Base-by-base conservation (phyloP, 2,113 vertebrate genomes). In the Theristicus caerulescens region DNA sequence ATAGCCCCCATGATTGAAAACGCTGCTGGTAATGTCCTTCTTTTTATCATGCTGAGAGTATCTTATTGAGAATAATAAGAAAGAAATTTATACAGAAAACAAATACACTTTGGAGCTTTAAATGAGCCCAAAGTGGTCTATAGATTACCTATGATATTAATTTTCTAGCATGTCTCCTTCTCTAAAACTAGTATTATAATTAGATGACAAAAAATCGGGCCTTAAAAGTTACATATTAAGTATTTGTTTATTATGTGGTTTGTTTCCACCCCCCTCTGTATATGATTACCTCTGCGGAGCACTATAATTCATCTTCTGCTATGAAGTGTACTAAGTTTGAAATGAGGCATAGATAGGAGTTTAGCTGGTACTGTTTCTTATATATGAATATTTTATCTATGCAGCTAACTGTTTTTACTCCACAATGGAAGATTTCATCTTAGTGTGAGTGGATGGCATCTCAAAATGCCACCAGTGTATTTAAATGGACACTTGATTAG, bases 1-100 rank as follows among this genome's bases (percentile, higher is more conserved):
- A 98, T 99, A 98, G 98, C 97, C 95, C 92, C 96, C 96, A 94
- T 98, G 98, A 99, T 98, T 98, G 98, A 98, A 99, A 99, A 98
- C 95, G 96, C 98, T 98, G 98, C 98, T 98, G 87, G 98, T 98
- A 98, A 98, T 98, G 97, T 98, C 98, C 97, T 97, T 97, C 93
- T 96, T 96, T 98, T 97, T 97, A 81, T 96, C 82, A 77, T 97
- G 93, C 94, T 95, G 84, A 92, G 96, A 88, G 40, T 96, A 84
- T 92, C 97, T 98, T 98, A 90, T 89, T 97, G 93, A 98, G 97
- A 98, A 97, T 98, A 98, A 98, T 98, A 98, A 98, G 93, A 98
- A 97, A 98, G 97, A 98, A 98, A 98, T 98, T 98, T 98, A 97
- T 98, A 98, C 94, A 97, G 97, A 98, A 98, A 97, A 97, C 93